These are phyloP conservation scores for Drosophila lutescens DNA, from an alignment of 2,888 invertebrate species.

Conservation along the genomic window DNA sequence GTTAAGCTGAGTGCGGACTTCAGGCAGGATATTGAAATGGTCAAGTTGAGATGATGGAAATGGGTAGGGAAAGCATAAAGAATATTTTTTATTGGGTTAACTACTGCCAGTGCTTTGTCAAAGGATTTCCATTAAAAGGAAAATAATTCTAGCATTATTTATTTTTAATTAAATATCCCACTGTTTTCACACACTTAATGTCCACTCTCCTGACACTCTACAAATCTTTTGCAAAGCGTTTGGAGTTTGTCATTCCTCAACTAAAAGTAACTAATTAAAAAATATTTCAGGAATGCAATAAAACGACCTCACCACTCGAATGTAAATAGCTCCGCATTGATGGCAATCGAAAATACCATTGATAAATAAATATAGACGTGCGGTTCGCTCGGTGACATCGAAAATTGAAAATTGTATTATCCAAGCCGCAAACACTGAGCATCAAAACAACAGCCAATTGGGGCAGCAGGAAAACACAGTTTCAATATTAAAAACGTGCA, in stretches of 20 bases:
- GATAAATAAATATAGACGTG: slow-evolving; percentile 32
- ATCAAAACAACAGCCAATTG: slow-evolving; percentile 22
- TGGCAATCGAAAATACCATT: slow-evolving; percentile 25
- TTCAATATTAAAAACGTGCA: slow-evolving; percentile 66
- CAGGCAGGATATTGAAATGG: slow-evolving; percentile 45
- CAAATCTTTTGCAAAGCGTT: neutral
- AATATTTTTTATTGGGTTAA: neutral
- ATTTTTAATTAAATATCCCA: neutral
- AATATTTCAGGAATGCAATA: slow-evolving; percentile 24
- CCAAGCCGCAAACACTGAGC: slow-evolving; percentile 7
- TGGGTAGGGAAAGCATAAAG: neutral
- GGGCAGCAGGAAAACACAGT: slow-evolving; percentile 24
- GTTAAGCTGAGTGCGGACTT: neutral
- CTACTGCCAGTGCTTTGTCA: neutral
- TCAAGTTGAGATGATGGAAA: slow-evolving; percentile 23
- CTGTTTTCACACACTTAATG: neutral
- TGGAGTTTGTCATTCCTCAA: neutral
- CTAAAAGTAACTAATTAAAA: slow-evolving; percentile 22
- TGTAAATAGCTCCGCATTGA: slow-evolving; percentile 31
- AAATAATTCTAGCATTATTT: neutral
- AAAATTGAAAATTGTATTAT: slow-evolving; percentile 39
- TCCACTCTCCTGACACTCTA: neutral
- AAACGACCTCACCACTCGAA: slow-evolving; percentile 9
- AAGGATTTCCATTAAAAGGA: neutral
- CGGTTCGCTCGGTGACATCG: slow-evolving; percentile 19